Conservation (phyloP, 2,888 invertebrate species). For the Ennomos quercinarius region DNA sequence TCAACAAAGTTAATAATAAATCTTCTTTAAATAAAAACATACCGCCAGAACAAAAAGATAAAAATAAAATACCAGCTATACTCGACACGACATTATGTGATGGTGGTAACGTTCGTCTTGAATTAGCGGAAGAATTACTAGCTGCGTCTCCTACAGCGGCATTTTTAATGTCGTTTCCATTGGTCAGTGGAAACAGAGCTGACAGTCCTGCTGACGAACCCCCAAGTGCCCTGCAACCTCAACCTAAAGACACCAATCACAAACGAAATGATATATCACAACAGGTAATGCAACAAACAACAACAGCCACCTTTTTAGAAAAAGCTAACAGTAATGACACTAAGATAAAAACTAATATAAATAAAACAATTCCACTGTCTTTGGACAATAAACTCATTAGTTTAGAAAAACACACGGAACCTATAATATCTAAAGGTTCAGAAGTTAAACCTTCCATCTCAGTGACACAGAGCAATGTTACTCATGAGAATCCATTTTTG, state of each 20-base stretch:
- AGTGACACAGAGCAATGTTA: slow-evolving; percentile 48
- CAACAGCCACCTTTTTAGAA: slow-evolving; percentile 54
- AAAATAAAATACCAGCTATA: slow-evolving; percentile 70
- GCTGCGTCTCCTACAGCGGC: slow-evolving; percentile 90
- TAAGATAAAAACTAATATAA: slow-evolving; percentile 46
- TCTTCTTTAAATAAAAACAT: slow-evolving; percentile 44
- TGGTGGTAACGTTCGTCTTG: slow-evolving; percentile 84
- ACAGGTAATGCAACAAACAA: slow-evolving; percentile 17
- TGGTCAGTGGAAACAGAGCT: slow-evolving; percentile 86
- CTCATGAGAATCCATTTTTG: slow-evolving; percentile 74
- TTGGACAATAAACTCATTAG: slow-evolving; percentile 55
- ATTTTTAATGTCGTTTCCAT: slow-evolving; percentile 90
- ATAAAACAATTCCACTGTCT: slow-evolving; percentile 41
- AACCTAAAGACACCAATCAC: slow-evolving; percentile 52
- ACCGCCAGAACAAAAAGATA: slow-evolving; percentile 58
- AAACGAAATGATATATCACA: slow-evolving; percentile 57
- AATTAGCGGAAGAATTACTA: slow-evolving; percentile 82
- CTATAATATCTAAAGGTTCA: slow-evolving; percentile 50
- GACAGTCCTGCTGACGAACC: slow-evolving; percentile 79
- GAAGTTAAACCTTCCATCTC: slow-evolving; percentile 54
- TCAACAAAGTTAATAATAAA: slow-evolving; percentile 48
- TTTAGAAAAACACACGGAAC: slow-evolving; percentile 58
- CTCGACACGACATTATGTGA: slow-evolving; percentile 75
- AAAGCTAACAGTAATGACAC: slow-evolving; percentile 53
- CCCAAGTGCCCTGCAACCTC: slow-evolving; percentile 47